Evolutionary conservation across 2,888 invertebrate species (phyloP).

Genomic region (Stenurella melanura): DNA sequence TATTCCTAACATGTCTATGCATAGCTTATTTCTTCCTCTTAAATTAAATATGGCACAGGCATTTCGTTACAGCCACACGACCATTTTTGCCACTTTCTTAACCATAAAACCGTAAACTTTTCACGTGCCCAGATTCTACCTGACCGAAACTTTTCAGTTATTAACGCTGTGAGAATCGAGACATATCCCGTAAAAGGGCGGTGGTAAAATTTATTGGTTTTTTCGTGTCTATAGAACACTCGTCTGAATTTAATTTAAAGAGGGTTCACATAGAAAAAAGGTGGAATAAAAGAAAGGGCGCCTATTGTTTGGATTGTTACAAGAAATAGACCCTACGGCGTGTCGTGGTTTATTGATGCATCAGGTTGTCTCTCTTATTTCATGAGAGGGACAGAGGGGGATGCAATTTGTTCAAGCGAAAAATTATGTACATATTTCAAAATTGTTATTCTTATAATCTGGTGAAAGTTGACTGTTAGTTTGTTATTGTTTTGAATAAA

Average conservation of each 20-base stretch:
- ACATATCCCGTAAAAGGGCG: constrained; percentile 12
- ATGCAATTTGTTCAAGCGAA: not conserved
- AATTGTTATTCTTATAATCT: not conserved
- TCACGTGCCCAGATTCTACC: not conserved
- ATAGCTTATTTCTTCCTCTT: too few species aligned
- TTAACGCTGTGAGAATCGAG: constrained; percentile 7
- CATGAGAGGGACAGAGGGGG: not conserved
- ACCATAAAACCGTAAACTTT: not conserved
- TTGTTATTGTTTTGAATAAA: too few species aligned
- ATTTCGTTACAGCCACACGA: not conserved
- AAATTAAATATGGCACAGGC: too few species aligned
- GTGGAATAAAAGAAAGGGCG: constrained; percentile 14
- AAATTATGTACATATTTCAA: not conserved
- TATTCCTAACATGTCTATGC: too few species aligned
- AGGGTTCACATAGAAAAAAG: constrained; percentile 11
- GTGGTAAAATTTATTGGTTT: constrained; percentile 16
- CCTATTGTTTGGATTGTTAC: constrained; percentile 25
- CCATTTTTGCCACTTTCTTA: not conserved
- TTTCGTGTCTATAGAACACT: constrained; percentile 10
- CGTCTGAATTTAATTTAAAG: constrained; percentile 28
- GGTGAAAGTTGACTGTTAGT: too few species aligned
- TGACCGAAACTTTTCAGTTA: not conserved
- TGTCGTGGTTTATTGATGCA: constrained; percentile 24
- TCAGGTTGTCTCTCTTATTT: constrained; percentile 4
- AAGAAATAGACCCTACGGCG: constrained; percentile 3